Evolutionary conservation across 2,113 vertebrate species (phyloP).

Genomic region (Turdus rufiventris): DNA sequence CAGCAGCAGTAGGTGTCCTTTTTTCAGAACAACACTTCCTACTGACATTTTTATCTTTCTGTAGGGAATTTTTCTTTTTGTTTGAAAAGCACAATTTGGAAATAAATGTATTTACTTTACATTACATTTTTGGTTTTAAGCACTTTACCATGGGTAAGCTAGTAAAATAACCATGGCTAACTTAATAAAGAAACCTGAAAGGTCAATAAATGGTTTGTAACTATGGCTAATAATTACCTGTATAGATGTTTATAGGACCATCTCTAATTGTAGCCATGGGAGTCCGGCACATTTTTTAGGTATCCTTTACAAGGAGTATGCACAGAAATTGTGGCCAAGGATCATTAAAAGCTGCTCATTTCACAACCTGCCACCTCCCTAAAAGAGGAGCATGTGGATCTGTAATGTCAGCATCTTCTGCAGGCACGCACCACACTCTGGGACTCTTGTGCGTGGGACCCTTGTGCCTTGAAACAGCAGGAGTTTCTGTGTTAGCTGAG

Average conservation of each 20-base stretch:
- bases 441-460: too few species aligned
- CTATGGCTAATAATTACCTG: not conserved
- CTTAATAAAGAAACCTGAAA: not conserved
- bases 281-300: not conserved
- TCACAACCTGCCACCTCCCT: not conserved
- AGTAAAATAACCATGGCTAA: not conserved
- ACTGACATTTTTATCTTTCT: not conserved
- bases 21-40: not conserved
- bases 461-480: not conserved
- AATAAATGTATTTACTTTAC: not conserved
- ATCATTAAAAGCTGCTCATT: not conserved
- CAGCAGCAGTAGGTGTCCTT: not conserved
- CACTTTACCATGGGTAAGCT: not conserved
- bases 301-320: not conserved
- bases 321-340: not conserved
- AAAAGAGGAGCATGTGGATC: not conserved
- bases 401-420: not conserved
- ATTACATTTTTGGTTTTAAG: not conserved
- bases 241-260: not conserved
- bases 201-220: not conserved
- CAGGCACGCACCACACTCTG: fast-evolving
- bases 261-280: not conserved
- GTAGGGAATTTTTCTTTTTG: not conserved
- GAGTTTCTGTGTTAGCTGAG: not conserved
- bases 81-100: not conserved